Evolutionary conservation across 1,140 invertebrate species (phyloP).

Genomic region (Muscidifurax raptorellus): DNA sequence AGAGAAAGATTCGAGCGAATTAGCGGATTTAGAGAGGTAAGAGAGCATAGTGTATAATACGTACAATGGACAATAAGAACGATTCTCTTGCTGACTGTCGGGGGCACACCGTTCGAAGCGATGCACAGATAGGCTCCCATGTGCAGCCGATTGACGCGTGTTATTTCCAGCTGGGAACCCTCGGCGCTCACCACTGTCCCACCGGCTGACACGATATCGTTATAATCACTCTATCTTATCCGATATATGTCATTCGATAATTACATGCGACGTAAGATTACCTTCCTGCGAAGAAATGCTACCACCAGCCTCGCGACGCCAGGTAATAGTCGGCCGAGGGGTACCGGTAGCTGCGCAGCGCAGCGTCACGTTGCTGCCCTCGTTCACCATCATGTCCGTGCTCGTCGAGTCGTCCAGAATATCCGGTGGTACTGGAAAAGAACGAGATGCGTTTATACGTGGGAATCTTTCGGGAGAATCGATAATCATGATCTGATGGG

Average conservation of each 20-base stretch:
- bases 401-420: slow-evolving; percentile 91
- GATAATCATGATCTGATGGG: too few relatives aligned
- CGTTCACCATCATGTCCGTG: slow-evolving; percentile 90
- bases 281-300: slow-evolving; percentile 68
- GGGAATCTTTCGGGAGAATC: too few relatives aligned
- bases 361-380: slow-evolving; percentile 90
- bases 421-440: slow-evolving; percentile 90
- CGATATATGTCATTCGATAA: too few relatives aligned
- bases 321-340: slow-evolving; percentile 88
- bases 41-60: slow-evolving; percentile 66
- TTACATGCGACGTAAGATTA: slow-evolving; percentile 57
- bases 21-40: not conserved
- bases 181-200: slow-evolving; percentile 71
- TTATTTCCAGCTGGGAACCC: slow-evolving; percentile 76
- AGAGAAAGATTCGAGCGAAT: not conserved
- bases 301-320: slow-evolving; percentile 87
- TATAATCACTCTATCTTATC: too few relatives aligned
- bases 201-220: not conserved
- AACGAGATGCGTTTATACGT: slow-evolving; percentile 62
- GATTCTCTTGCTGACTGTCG: slow-evolving; percentile 86
- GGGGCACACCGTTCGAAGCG: slow-evolving; percentile 87
- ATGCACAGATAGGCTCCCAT: slow-evolving; percentile 83
- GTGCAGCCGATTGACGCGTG: slow-evolving; percentile 77
- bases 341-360: slow-evolving; percentile 90
- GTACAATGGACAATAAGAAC: slow-evolving; percentile 86